phyloP scores from a whole-genome alignment of 1,140 invertebrate genomes.

The Stegodyphus dumicola region DNA sequence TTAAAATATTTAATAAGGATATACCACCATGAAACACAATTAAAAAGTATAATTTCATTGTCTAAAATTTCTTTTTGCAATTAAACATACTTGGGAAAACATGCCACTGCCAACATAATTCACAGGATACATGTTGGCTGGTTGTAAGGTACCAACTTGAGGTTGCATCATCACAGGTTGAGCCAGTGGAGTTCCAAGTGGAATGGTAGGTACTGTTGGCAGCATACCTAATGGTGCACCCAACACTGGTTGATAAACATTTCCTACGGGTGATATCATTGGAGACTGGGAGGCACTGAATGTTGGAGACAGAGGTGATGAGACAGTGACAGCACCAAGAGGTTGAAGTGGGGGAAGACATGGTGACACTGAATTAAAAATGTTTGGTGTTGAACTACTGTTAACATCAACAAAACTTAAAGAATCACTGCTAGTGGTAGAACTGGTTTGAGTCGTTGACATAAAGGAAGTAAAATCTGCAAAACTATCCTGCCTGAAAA shows the following conservation, averaged over 20 bases:
- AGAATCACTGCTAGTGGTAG: constrained; percentile 30
- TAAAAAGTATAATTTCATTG: neutral
- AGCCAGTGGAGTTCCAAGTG: neutral
- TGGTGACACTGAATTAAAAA: constrained; percentile 31
- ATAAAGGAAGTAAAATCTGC: constrained; percentile 55
- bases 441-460: constrained; percentile 19
- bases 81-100: constrained; percentile 35
- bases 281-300: constrained; percentile 48
- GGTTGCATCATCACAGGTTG: constrained; percentile 36
- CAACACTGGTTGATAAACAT: constrained; percentile 38
- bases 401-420: constrained; percentile 29
- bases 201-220: constrained; percentile 12
- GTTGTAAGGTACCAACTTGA: constrained; percentile 1
- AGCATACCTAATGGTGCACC: constrained; percentile 30
- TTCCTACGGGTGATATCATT: constrained; percentile 38
- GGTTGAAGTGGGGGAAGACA: constrained; percentile 37
- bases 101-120: constrained; percentile 9
- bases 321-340: constrained; percentile 17
- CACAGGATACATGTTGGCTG: constrained; percentile 39
- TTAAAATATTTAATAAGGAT: neutral
- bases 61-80: neutral
- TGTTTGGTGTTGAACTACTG: neutral
- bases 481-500: constrained; percentile 48
- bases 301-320: constrained; percentile 23
- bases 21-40: neutral